Evolutionary conservation across 2,888 invertebrate genomes (phyloP).

Genomic region (Spilosoma lubricipeda): DNA sequence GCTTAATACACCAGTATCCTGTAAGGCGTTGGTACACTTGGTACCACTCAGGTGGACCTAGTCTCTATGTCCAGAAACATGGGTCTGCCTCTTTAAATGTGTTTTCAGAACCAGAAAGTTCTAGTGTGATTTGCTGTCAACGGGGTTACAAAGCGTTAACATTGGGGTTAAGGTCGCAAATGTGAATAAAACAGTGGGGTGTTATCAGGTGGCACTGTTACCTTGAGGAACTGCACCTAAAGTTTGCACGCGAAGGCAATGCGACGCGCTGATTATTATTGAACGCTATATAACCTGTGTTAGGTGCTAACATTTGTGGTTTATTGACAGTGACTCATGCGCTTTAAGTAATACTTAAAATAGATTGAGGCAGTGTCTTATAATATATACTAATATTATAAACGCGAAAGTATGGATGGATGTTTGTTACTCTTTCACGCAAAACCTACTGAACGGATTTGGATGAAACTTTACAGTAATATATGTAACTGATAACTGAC

Average conservation of each 20-base stretch:
- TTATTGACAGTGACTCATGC: neutral
- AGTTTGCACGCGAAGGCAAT: constrained; percentile 46
- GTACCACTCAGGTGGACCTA: no score
- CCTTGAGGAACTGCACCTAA: constrained; percentile 47
- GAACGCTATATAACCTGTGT: constrained; percentile 2
- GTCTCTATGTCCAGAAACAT: no score
- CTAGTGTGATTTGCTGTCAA: neutral
- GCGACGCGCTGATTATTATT: constrained; percentile 19
- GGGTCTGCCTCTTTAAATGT: no score
- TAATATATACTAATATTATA: no score
- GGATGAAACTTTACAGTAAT: no score
- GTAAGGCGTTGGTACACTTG: neutral
- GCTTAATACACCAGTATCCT: neutral
- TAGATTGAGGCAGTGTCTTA: neutral
- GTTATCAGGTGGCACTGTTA: constrained; percentile 32
- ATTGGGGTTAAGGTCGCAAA: constrained; percentile 37
- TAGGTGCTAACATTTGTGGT: constrained; percentile 5
- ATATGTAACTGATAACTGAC: no score
- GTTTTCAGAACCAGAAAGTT: neutral
- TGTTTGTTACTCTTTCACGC: no score
- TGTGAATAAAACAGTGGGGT: constrained; percentile 35
- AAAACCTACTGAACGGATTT: no score
- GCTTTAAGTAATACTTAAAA: neutral
- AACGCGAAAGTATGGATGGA: no score
- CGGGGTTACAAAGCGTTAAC: constrained; percentile 10